Base-by-base conservation (phyloP, 2,888 invertebrate species). In the Tetanocera ferruginea region DNA sequence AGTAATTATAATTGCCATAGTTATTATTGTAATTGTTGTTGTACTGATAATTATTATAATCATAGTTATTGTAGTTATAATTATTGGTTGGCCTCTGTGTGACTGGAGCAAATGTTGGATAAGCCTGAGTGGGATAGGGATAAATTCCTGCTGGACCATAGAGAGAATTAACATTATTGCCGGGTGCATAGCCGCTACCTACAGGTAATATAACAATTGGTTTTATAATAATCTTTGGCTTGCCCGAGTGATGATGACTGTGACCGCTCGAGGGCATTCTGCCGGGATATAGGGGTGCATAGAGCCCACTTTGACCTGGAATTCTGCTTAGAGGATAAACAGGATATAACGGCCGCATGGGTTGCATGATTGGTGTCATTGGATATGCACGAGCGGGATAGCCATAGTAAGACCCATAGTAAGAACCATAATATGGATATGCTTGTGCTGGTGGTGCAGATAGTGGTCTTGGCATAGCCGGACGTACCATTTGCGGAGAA, bases 201-300 rank as follows among this genome's bases (percentile, higher is more conserved):
- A 76, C 78, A 19, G 77, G 76, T 8, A 80, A 69, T 70, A 78
- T 78, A 31, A 80, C 72, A 23, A 78, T 72, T 3, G 76, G 78
- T 34, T 43, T 76, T 8, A 81, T 75, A 57, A 80, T 80, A 9
- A 81, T 57, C 60, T 77, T 77, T 6, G 78, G 70, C 9, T 25
- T 49, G 6, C 55, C 76, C 17, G 55, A 1, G 5, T 9, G 64
- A 17, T 23, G 19, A 55, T 55, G 19, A 19, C 19, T 55, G 8
- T 55, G 64, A 11, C 43, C 43, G 14, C 14, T 43, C 14, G 5
- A 25, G 1, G 62, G 62, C 14, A 31, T n/a, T 14, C 60, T 25
- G 4, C 60, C 60, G 11, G 60, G 23, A 60, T 60, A 60, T n/a
- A n/a, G n/a, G 9, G 60, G 28, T 11, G 11, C 43, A 28, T 60